A percentile compares a stretch with the other conserved stretches of the same genome.
These are phyloP conservation scores for Drosophila carrolli DNA, from an alignment of 1,140 invertebrate species.

Conservation along the genomic window DNA sequence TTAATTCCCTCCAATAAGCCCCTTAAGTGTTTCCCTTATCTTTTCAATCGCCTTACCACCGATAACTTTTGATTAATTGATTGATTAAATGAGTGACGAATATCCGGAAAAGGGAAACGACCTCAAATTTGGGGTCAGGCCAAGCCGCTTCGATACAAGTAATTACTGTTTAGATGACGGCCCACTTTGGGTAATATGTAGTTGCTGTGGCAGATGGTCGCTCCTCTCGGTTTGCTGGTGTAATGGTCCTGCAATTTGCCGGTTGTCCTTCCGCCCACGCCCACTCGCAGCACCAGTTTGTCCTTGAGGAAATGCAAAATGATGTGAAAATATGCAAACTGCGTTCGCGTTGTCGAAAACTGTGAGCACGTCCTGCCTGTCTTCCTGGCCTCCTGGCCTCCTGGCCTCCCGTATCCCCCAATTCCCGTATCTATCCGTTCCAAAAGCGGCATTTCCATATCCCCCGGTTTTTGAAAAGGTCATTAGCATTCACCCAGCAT, in stretches of 20 bases:
- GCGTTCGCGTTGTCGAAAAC: conserved; percentile 55
- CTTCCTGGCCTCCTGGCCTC: too few relatives aligned
- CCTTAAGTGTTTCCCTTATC: conserved; percentile 15
- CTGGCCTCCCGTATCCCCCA: neutral
- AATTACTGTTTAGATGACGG: conserved; percentile 48
- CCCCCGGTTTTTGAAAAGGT: neutral
- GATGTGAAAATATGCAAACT: conserved; percentile 75
- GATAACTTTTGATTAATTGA: conserved; percentile 61
- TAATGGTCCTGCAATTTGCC: conserved; percentile 38
- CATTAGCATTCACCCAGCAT: conserved; percentile 58
- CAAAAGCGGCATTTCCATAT: conserved; percentile 1
- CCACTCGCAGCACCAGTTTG: neutral
- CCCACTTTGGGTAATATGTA: neutral
- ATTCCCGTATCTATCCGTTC: neutral
- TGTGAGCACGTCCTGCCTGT: conserved; percentile 40
- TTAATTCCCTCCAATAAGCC: conserved; percentile 39
- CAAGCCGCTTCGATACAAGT: conserved; percentile 37
- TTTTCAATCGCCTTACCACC: conserved; percentile 2
- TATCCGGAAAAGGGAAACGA: conserved; percentile 19
- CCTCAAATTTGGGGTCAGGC: conserved; percentile 21
- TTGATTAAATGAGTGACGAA: conserved; percentile 59
- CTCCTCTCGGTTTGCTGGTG: neutral
- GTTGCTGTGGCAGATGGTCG: neutral
- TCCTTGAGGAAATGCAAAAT: conserved; percentile 43
- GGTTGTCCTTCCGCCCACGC: neutral